Percentiles rank a stretch among this genome's conserved stretches.
These are phyloP conservation scores for Eidolon dupreanum DNA, from an alignment of 2,797 vertebrate genomes.

Conservation along the genomic window DNA sequence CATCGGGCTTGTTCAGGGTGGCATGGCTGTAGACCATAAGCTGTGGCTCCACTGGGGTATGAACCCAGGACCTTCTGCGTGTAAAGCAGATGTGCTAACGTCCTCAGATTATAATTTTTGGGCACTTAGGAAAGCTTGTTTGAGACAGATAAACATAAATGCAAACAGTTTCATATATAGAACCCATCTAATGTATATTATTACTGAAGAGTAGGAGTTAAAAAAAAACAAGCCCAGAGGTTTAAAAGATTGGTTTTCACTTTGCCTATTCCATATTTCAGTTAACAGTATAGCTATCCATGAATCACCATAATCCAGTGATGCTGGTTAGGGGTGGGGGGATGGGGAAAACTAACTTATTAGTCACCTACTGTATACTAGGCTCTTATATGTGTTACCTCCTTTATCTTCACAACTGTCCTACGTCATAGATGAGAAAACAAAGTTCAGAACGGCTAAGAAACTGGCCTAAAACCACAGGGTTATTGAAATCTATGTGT, in stretches of 20 bases:
- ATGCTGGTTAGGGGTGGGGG: not conserved
- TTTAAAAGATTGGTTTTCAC: not conserved
- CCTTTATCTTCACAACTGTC: not conserved
- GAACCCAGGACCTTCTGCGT: too few relatives aligned
- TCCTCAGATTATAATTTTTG: slow-evolving; percentile 22
- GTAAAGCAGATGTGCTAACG: too few relatives aligned
- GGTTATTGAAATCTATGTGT: not conserved
- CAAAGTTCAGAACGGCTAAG: not conserved
- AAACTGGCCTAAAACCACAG: not conserved
- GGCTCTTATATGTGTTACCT: not conserved
- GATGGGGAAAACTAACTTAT: not conserved
- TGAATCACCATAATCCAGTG: not conserved
- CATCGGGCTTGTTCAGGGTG: too few relatives aligned
- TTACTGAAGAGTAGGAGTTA: not conserved
- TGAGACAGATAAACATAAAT: slow-evolving; percentile 11
- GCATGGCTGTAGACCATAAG: too few relatives aligned
- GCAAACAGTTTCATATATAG: not conserved
- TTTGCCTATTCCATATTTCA: not conserved
- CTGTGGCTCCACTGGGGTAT: too few relatives aligned
- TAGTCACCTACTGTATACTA: not conserved
- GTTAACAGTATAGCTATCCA: not conserved
- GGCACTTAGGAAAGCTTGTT: not conserved
- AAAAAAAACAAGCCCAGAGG: not conserved
- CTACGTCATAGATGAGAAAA: slow-evolving; percentile 4
- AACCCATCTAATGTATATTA: not conserved